Percentiles rank a stretch among this genome's conserved stretches.
These are phyloP conservation scores for Nemoura dubitans DNA, from an alignment of 2,888 invertebrate species.

Conservation along the genomic window DNA sequence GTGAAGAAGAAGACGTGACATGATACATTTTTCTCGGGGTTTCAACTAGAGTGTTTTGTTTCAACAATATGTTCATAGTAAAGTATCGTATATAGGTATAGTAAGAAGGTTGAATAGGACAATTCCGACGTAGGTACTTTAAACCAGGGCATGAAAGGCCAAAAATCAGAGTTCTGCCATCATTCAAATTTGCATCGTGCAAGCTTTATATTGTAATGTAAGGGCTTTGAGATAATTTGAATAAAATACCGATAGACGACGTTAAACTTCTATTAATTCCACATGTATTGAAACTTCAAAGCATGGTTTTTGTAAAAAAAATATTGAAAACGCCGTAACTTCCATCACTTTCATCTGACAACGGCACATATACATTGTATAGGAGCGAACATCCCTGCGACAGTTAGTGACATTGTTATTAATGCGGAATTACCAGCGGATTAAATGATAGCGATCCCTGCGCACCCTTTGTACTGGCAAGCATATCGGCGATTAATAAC, in stretches of 20 bases:
- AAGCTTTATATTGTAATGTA: background rate
- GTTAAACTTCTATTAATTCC: background rate
- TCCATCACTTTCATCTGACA: background rate
- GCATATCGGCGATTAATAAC: background rate
- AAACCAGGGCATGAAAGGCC: background rate
- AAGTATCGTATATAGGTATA: too few species aligned
- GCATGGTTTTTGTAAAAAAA: background rate
- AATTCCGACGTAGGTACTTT: background rate
- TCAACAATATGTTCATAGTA: background rate
- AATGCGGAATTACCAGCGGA: background rate
- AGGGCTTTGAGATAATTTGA: background rate
- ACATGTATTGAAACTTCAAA: background rate
- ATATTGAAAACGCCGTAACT: background rate
- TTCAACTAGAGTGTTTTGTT: too few species aligned
- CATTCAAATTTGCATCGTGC: background rate
- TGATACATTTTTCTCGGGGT: background rate
- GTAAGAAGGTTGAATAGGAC: background rate
- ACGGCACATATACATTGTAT: background rate
- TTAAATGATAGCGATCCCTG: background rate
- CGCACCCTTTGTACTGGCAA: background rate
- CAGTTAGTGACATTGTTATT: background rate
- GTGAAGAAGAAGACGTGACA: background rate
- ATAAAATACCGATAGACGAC: background rate
- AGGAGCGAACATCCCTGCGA: background rate
- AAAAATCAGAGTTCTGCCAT: background rate